These are phyloP conservation scores for Chrysomela aeneicollis DNA, from an alignment of 2,888 invertebrate genomes.

Conservation along the genomic window DNA sequence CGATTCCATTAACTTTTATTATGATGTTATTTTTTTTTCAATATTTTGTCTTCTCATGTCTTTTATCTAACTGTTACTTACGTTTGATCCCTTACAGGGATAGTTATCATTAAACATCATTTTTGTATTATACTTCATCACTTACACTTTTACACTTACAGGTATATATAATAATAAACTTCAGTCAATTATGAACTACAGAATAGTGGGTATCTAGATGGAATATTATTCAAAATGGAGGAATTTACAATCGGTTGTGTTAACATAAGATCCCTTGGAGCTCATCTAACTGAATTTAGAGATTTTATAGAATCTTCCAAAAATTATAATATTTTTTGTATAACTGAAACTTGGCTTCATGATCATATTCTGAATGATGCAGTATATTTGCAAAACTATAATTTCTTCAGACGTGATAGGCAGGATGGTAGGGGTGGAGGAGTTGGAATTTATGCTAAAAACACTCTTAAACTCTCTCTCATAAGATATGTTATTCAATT, in stretches of 20 bases:
- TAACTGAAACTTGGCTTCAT: neutral
- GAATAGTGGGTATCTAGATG: too few species aligned
- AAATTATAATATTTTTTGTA: neutral
- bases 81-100: too few species aligned
- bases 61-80: too few species aligned
- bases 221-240: too few species aligned
- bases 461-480: too few species aligned
- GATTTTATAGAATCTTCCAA: neutral
- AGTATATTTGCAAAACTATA: neutral
- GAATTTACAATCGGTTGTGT: neutral
- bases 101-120: too few species aligned
- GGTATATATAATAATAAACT: neutral
- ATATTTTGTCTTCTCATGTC: too few species aligned
- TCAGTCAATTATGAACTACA: too few species aligned
- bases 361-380: neutral
- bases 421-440: too few species aligned
- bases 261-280: neutral
- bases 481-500: neutral
- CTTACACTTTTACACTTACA: neutral
- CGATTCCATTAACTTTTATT: neutral
- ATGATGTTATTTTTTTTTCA: too few species aligned
- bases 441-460: neutral
- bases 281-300: neutral
- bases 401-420: too few species aligned
- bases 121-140: too few species aligned